Evolutionary conservation across 2,888 invertebrate species (phyloP).

Genomic region (Dynastes maya): DNA sequence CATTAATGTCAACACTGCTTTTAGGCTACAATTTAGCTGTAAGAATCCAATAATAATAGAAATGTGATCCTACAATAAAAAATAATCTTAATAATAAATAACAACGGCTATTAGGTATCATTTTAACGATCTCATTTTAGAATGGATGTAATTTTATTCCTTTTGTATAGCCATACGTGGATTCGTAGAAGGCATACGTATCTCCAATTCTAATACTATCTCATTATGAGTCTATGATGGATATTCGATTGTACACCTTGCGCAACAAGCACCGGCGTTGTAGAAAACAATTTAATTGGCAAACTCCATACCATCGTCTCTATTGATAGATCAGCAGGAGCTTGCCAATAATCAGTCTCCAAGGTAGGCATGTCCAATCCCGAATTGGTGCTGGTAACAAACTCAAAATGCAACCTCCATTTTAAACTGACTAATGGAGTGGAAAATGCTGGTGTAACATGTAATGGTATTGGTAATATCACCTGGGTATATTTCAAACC

Average conservation of each 20-base stretch:
- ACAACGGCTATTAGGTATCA: too few species aligned
- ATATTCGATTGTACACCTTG: constrained; percentile 74
- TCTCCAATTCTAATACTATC: constrained; percentile 40
- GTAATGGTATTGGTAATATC: constrained; percentile 90
- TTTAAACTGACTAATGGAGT: constrained; percentile 90
- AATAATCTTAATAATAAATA: too few species aligned
- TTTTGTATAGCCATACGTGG: too few species aligned
- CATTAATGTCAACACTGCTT: too few species aligned
- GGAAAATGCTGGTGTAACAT: constrained; percentile 96
- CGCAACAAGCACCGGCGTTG: constrained; percentile 87
- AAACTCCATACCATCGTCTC: constrained; percentile 99
- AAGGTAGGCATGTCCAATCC: constrained; percentile 76
- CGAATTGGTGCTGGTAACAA: constrained; percentile 83
- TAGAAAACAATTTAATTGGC: constrained; percentile 94
- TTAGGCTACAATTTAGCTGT: too few species aligned
- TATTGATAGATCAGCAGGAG: constrained; percentile 89
- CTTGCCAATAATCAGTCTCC: constrained; percentile 82
- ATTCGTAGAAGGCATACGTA: too few species aligned
- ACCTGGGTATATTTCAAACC: constrained; percentile 91
- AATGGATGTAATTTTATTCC: too few species aligned
- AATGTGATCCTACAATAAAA: too few species aligned
- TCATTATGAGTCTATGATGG: constrained; percentile 65
- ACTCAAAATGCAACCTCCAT: constrained; percentile 98
- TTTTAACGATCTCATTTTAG: too few species aligned
- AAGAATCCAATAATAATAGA: too few species aligned